These are phyloP conservation scores for Gorsachius goisagi DNA, from an alignment of 2,113 vertebrate genomes.

Conservation along the genomic window DNA sequence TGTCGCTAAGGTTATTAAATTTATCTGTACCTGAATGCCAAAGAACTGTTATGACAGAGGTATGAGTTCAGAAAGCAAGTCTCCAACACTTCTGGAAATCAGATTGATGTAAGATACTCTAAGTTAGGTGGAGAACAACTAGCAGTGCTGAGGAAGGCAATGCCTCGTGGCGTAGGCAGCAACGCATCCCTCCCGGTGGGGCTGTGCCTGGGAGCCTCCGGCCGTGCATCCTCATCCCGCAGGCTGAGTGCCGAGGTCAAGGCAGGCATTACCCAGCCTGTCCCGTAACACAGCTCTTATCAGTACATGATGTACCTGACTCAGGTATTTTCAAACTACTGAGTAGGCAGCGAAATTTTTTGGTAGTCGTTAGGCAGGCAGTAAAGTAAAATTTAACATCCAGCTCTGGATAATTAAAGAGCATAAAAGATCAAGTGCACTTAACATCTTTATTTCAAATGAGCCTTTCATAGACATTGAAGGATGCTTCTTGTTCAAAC, in stretches of 20 bases:
- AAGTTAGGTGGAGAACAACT: rapidly evolving
- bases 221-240: neutral
- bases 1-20: too few species aligned
- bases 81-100: neutral
- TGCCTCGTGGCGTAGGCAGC: rapidly evolving
- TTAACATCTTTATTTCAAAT: neutral
- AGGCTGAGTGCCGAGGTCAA: neutral
- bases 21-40: neutral
- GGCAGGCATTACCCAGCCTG: neutral
- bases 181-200: neutral
- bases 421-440: neutral
- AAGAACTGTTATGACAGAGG: too few species aligned
- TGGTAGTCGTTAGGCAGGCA: too few species aligned
- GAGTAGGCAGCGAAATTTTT: neutral
- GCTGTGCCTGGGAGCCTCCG: neutral
- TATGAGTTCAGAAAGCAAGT: neutral
- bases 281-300: rapidly evolving
- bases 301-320: rapidly evolving
- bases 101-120: rapidly evolving
- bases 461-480: neutral
- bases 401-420: neutral
- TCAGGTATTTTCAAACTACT: rapidly evolving
- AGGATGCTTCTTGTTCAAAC: neutral
- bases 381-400: neutral
- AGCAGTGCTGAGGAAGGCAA: rapidly evolving